Evolutionary conservation across 1,140 invertebrate species (phyloP).

Genomic region (Magallana gigas): DNA sequence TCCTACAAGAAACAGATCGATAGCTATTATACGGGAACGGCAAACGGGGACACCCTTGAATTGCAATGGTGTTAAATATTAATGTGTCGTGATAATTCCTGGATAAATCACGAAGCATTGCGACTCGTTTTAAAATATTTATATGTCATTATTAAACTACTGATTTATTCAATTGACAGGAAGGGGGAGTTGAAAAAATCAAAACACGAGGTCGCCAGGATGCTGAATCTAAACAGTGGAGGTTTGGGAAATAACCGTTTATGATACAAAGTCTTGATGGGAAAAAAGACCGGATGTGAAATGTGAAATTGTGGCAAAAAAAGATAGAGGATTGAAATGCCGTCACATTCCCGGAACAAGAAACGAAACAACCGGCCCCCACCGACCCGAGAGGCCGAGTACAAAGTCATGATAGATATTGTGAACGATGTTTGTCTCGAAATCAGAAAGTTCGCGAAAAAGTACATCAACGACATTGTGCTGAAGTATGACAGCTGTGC

Average conservation of each 20-base stretch:
- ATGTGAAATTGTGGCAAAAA: background rate
- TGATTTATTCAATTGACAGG: conserved; percentile 17
- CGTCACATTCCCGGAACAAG: conserved; percentile 2
- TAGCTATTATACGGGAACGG: background rate
- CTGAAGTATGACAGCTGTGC: conserved; percentile 60
- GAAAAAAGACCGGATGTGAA: background rate
- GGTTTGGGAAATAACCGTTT: background rate
- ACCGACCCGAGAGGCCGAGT: conserved; percentile 64
- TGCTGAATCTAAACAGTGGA: background rate
- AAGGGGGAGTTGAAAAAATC: background rate
- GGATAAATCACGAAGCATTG: conserved; percentile 4
- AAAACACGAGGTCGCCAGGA: background rate
- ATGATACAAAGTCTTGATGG: background rate
- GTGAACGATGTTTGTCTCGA: conserved; percentile 62
- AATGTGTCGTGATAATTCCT: background rate
- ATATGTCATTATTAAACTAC: background rate
- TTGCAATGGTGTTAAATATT: background rate
- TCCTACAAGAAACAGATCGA: background rate
- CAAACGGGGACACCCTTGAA: background rate
- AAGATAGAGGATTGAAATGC: background rate
- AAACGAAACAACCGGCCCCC: conserved; percentile 56
- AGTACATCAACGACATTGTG: conserved; percentile 57
- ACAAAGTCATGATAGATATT: conserved; percentile 59
- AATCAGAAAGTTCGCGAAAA: conserved; percentile 64
- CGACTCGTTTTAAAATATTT: background rate